These are phyloP conservation scores for Eira barbara DNA, from an alignment of 2,113 vertebrate species.

Conservation along the genomic window DNA sequence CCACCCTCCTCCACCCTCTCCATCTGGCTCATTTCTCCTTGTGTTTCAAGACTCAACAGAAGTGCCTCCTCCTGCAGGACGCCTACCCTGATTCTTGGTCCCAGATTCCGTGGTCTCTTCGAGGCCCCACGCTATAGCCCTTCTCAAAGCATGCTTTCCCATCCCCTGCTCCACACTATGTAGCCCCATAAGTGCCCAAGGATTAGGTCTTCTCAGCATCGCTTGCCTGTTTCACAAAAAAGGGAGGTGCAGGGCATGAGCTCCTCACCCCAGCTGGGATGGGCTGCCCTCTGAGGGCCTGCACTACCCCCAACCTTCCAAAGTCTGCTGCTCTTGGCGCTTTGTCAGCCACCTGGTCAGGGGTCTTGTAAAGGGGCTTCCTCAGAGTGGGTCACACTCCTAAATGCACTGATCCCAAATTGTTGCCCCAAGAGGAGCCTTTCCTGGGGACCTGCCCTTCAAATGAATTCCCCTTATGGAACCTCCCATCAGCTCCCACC, in stretches of 20 bases:
- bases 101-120: not conserved
- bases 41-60: not conserved
- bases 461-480: not conserved
- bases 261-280: too few relatives aligned
- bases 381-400: not conserved
- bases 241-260: not conserved
- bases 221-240: not conserved
- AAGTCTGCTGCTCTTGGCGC: not conserved
- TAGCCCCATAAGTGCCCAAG: too few relatives aligned
- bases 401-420: not conserved
- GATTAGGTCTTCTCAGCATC: not conserved
- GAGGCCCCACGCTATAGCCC: too few relatives aligned
- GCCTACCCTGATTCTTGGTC: not conserved
- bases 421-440: not conserved
- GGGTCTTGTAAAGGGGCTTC: not conserved
- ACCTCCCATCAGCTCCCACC: not conserved
- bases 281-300: not conserved
- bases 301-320: not conserved
- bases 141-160: not conserved
- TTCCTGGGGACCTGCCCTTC: rapidly evolving
- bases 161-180: not conserved
- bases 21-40: not conserved
- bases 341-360: not conserved
- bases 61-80: not conserved
- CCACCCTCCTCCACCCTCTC: not conserved